Evolutionary conservation across 2,113 vertebrate genomes (phyloP), one percentile per base, ranked within the genome.

Genomic region (Acrocephalus arundinaceus): DNA sequence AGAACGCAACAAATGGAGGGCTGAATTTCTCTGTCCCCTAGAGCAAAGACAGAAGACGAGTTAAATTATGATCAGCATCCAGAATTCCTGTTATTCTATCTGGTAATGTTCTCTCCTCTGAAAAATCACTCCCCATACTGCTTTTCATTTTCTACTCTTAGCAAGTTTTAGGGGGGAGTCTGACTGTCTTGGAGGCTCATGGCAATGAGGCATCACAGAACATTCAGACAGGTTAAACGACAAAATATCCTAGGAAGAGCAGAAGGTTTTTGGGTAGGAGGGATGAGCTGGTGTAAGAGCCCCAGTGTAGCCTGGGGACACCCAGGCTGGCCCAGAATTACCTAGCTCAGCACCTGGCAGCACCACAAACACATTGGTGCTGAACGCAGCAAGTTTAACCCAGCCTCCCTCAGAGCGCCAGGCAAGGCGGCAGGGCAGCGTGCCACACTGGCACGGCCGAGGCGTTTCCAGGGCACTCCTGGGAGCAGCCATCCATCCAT

Each of bases 1-100:
- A 98, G 96, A 97, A 99, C 0, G 98, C 97, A 62, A 99, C 97
- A 6, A 98, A 97, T 67, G 98, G 98, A 85, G 98, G 96, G 3
- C 92, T 94, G 85, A 98, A 97, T 89, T 96, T 98, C 88, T 97
- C 97, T 57, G 96, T 77, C 73, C 96, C 98, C 98, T 99, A 97
- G 10, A 37, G 54, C 23, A 57, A 72, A 87, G 91, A 87, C 39
- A 76, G 79, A 90, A 67, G 20, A n/a, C 1, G 2, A n/a, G 24
- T 90, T 89, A 88, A 87, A 46, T 83, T 73, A 89, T 1, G 0
- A 43, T 58, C 23, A 79, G 35, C 51, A 83, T 31, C 37, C 43
- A 83, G 76, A 78, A 85, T 25, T 67, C 49, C 43, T 54, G 48
- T 67, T 70, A 51, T 16, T 23, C 31, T 4, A 1, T 19, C 41